Evolutionary conservation across 1,140 invertebrate species (phyloP), one percentile per base, ranked within the genome.

Genomic region (Hestina assimilis): DNA sequence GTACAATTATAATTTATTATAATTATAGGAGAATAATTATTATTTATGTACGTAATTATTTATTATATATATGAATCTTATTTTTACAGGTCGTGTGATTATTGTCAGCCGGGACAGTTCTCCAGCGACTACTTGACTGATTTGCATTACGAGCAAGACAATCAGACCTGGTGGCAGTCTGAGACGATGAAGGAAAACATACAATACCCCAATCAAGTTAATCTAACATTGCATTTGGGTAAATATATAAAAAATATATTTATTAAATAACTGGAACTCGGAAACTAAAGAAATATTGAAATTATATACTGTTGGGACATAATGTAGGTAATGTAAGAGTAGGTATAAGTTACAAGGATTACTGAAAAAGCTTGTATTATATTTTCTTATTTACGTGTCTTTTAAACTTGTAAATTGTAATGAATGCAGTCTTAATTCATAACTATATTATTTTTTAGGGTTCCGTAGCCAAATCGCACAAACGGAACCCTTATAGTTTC

Each of bases 161-260:
- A 97, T 75, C 93, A 94, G 59, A 99, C 98, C 0, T 99, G 97
- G 97, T 99, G 98, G 98, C 98, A 99, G 77, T 98, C 97, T 1
- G 96, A 98, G 72, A 99, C 98, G 0, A 98, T 99, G 96, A 92
- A 92, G 61, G 96, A 99, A 68, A 94, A 93, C 9, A 94, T 98
- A 11, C 95, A 98, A 78, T 95, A 94, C 79, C 96, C 97, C 0
- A 95, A 94, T 71, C 93, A 94, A 87, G 97, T 99, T 24, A 98
- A 99, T 85, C 89, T 99, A 12, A 99, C 97, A 0, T 88, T 99
- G 6, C 91, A 94, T 76, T 91, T 99, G 48, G 92, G 97, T 97
- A 89, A 91, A 8, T 15, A 42, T 89, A 17, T 20, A 24, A 11
- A 38, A 31, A 6, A 31, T 24, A 40, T 12, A 17, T 4, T 33